Evolutionary conservation across 2,888 invertebrate species (phyloP), one percentile per base, ranked within the genome.

Genomic region (Latrodectus hesperus): DNA sequence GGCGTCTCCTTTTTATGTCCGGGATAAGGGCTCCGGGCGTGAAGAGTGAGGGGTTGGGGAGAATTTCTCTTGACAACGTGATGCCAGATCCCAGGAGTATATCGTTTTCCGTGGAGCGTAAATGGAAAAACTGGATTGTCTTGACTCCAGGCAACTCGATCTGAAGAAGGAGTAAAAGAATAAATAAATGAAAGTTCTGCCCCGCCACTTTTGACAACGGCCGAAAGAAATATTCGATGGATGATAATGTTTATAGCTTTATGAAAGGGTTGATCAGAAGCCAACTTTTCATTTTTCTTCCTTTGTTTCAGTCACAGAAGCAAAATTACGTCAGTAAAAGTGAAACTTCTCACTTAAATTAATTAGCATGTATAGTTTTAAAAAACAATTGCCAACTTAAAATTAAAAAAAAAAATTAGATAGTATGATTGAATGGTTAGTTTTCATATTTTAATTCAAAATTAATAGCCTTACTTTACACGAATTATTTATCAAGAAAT

Each of bases 61-160:
- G 22, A 80, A 67, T 55, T 73, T 71, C 67, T 72, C 80, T 64
- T 80, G 80, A 81, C 80, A 81, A 52, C 72, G 67, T 74, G 72
- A 75, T 38, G 75, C 68, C 22, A 17, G 65, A 17, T 78, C 78
- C 78, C 77, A 3, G 17, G 78, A 72, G 84, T 73, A 73, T 74
- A 70, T 74, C 74, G 65, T 81, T 74, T 81, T 65, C 53, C 53
- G 60, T 70, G 68, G 53, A 70, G 77, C 72, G 53, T 84, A 78
- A 77, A 84, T 77, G 78, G 73, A 70, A 84, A 84, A 84, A 78
- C 78, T 71, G 84, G 84, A 84, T 84, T 78, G 84, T 78, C 84
- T 78, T 77, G 84, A 84, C 78, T 49, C 49, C 49, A 22, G 52
- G 73, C 49, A 52, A 52, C 22, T 11, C 67, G 67, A 9, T 17